These are phyloP conservation scores for Clitarchus hookeri DNA, from an alignment of 2,888 invertebrate species.

Conservation along the genomic window DNA sequence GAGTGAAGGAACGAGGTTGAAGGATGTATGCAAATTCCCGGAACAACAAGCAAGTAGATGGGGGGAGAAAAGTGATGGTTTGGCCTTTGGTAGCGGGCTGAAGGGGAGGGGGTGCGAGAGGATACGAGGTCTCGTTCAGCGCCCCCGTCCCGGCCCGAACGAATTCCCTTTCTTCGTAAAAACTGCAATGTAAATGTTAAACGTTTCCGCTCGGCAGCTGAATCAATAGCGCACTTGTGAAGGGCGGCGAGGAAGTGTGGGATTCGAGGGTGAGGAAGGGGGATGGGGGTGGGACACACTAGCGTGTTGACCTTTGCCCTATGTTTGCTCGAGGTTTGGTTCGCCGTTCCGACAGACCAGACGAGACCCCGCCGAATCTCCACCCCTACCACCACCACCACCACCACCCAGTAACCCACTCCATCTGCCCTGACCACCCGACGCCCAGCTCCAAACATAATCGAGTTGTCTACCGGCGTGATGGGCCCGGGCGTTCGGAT, in stretches of 20 bases:
- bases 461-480: neutral
- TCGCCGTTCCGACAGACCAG: conserved; percentile 5
- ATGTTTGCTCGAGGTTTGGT: neutral
- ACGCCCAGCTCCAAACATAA: neutral
- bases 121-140: neutral
- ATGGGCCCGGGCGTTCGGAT: too few species aligned
- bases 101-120: neutral
- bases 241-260: neutral
- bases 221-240: conserved; percentile 4
- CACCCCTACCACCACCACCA: neutral
- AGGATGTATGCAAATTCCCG: too few species aligned
- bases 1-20: too few species aligned
- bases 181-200: conserved; percentile 14
- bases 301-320: neutral
- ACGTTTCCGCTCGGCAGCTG: neutral
- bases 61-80: too few species aligned
- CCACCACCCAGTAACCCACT: neutral
- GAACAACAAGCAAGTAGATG: too few species aligned
- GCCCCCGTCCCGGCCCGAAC: neutral
- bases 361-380: neutral
- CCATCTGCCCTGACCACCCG: neutral
- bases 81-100: too few species aligned
- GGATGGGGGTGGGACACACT: neutral
- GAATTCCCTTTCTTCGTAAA: neutral
- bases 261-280: neutral